Evolutionary conservation across 2,113 vertebrate genomes (phyloP), one percentile per base, ranked within the genome.

Genomic region (Dendropsophus ebraccatus): DNA sequence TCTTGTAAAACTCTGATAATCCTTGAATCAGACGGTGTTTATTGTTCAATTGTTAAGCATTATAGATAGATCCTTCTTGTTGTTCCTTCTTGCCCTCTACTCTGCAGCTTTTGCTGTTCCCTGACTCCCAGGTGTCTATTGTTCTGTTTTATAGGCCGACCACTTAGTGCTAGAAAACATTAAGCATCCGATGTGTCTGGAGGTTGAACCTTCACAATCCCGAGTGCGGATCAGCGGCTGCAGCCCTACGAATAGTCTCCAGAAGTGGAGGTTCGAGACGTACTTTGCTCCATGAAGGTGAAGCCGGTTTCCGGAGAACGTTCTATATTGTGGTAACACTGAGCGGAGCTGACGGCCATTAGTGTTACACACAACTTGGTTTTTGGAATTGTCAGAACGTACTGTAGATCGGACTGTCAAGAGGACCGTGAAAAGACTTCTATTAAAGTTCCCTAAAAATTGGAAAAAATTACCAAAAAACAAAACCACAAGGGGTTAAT

Each of bases 221-320:
- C 90, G 60, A 0, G 83, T 96, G 69, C 77, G 28, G 60, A 79
- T 96, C 21, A 90, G 69, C 30, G 21, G 83, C 28, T 99, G 97
- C 88, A 90, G 95, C 30, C n/a, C 93, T 11, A 8, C 30, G 21
- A 97, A 87, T 28, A 30, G 87, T 2, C 87, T 92, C 62, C 98
- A 99, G 47, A 96, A 97, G 92, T 99, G 98, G 98, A 94, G 95
- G 85, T 98, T 99, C 85, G 96, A 96, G 83, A 93, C 92, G 16
- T 97, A 98, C 92, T 91, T 94, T 6, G 67, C 91, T 0, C 76
- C 88, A 78, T 95, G 91, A 97, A 87, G 65, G 86, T 49, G 25
- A 70, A 4, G 21, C 0, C n/a, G 0, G 0, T 45, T n/a, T 16
- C 5, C 2, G 28, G 67, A 37, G 75, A 32, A 60, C 41, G 17